Conservation (phyloP, 1,140 invertebrate genomes). For the Tetramorium alpestre region DNA sequence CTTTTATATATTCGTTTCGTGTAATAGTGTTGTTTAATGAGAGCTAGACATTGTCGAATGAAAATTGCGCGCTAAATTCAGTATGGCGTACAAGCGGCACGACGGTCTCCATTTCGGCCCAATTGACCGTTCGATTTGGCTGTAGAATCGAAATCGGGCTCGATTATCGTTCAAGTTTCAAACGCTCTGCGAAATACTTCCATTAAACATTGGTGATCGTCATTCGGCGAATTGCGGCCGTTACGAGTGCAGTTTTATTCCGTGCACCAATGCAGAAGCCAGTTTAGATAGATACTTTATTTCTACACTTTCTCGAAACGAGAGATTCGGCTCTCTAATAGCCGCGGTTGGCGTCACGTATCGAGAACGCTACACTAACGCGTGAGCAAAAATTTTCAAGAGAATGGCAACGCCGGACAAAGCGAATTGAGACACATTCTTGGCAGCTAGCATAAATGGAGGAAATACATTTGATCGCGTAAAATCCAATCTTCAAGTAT, state of each 20-base stretch:
- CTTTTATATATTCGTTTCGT: conserved; percentile 7
- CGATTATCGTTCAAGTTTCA: conserved; percentile 62
- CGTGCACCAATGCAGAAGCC: conserved; percentile 25
- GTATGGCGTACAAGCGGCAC: not conserved
- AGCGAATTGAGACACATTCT: conserved; percentile 7
- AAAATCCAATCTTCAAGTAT: conserved; percentile 7
- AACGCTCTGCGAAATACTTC: conserved; percentile 49
- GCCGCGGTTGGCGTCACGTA: conserved; percentile 24
- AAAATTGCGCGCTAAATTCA: conserved; percentile 54
- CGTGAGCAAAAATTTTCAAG: conserved; percentile 9
- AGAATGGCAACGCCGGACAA: not conserved
- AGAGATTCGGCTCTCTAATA: conserved; percentile 29
- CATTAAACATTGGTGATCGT: conserved; percentile 58
- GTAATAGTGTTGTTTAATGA: conserved; percentile 21
- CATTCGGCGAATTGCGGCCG: conserved; percentile 53
- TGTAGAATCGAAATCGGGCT: conserved; percentile 54
- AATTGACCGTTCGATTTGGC: conserved; percentile 56
- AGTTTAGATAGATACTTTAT: conserved; percentile 44
- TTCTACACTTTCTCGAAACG: conserved; percentile 29
- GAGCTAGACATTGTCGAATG: conserved; percentile 14
- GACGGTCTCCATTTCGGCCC: conserved; percentile 46
- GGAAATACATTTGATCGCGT: not conserved
- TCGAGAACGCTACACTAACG: conserved; percentile 23
- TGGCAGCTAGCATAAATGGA: not conserved
- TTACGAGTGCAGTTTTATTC: conserved; percentile 56